These are phyloP conservation scores for Synergus laeviventris DNA, from an alignment of 2,888 invertebrate genomes.

Conservation along the genomic window DNA sequence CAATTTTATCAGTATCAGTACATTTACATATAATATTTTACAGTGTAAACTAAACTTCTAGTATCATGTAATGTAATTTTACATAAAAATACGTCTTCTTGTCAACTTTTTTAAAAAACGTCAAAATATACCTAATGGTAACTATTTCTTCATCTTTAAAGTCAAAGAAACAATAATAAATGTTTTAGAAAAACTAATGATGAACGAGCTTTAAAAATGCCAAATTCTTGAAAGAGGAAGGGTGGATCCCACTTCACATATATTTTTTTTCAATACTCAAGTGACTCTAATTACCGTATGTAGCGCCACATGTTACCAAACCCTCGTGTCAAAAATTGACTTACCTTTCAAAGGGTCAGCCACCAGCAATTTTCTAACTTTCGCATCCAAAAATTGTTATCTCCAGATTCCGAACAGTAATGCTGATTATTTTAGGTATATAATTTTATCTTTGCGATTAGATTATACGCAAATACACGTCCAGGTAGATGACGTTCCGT, in stretches of 20 bases:
- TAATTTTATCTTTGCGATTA: background rate
- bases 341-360: background rate
- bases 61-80: too few species aligned
- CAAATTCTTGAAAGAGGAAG: background rate
- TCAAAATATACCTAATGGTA: background rate
- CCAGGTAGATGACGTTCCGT: background rate
- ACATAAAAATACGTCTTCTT: background rate
- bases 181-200: background rate
- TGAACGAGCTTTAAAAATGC: background rate
- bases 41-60: too few species aligned
- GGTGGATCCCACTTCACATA: background rate
- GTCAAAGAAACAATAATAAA: background rate
- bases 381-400: background rate
- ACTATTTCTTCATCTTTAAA: background rate
- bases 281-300: constrained; percentile 1
- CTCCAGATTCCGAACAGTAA: background rate
- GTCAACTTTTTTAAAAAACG: background rate
- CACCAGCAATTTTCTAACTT: background rate
- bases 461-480: background rate
- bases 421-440: background rate
- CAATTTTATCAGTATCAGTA: too few species aligned
- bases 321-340: constrained; percentile 3
- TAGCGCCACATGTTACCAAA: constrained; percentile 11
- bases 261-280: background rate
- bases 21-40: too few species aligned